A percentile compares a stretch with the other conserved stretches of the same genome.
Evolutionary conservation across 2,888 invertebrate genomes (phyloP).

Genomic region (Drosophila vallismaia): DNA sequence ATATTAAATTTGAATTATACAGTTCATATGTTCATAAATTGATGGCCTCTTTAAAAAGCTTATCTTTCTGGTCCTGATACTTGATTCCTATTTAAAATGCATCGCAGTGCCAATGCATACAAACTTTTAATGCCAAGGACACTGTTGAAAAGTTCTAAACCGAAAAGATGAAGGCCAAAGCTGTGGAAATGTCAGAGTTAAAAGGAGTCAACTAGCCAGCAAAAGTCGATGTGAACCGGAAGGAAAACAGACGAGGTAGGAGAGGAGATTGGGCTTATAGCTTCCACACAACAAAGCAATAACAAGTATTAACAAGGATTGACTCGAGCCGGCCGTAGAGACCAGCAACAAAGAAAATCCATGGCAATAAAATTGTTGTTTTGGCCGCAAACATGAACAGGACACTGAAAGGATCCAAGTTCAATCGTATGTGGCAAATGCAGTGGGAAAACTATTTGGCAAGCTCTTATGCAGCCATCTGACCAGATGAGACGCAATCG

Average conservation of each 20-base stretch:
- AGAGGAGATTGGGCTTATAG: background rate
- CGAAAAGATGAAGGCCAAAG: conserved; percentile 46
- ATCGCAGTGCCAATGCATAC: conserved; percentile 17
- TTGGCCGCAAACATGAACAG: conserved; percentile 32
- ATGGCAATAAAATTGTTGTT: conserved; percentile 52
- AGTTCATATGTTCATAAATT: background rate
- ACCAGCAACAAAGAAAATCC: conserved; percentile 28
- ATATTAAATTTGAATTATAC: conserved; percentile 3
- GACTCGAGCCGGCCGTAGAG: conserved; percentile 25
- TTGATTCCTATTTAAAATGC: conserved; percentile 39
- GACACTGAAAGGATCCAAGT: background rate
- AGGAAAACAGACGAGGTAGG: conserved; percentile 8
- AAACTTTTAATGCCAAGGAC: conserved; percentile 62
- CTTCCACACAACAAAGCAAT: conserved; percentile 31
- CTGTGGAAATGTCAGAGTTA: conserved; percentile 59
- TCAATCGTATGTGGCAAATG: conserved; percentile 21
- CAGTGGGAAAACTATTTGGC: conserved; percentile 20
- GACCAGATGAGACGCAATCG: conserved; percentile 4
- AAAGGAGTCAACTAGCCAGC: conserved; percentile 50
- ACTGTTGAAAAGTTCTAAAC: conserved; percentile 3
- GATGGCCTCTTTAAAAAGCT: background rate
- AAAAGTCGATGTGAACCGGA: conserved; percentile 6
- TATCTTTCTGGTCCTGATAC: background rate
- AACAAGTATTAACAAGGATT: conserved; percentile 44
- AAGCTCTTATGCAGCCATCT: conserved; percentile 49